Evolutionary conservation across 2,797 vertebrate species (phyloP).

Genomic region (Myotis pilosus): DNA sequence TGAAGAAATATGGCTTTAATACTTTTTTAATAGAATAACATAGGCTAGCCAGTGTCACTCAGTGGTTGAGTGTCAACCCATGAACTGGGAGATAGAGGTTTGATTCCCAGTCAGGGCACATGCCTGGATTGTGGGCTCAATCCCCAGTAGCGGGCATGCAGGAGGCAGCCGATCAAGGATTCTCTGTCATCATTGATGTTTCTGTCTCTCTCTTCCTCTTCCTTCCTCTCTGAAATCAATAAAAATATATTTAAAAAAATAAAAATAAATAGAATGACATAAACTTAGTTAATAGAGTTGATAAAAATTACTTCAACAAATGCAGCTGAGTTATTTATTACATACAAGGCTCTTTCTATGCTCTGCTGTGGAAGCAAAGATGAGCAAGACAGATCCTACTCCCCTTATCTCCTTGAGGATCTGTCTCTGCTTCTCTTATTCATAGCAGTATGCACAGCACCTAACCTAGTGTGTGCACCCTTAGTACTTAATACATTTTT

Average conservation of each 20-base stretch:
- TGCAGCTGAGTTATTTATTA: background rate
- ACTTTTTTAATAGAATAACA: background rate
- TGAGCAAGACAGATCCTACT: background rate
- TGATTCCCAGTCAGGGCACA: no score
- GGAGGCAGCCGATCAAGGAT: no score
- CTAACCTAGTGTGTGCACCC: background rate
- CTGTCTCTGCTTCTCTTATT: background rate
- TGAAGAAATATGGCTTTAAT: background rate
- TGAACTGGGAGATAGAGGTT: no score
- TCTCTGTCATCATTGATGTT: no score
- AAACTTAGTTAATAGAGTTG: background rate
- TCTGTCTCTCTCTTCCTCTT: no score
- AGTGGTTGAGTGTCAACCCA: no score
- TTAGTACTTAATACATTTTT: background rate
- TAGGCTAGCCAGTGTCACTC: background rate
- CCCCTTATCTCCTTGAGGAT: background rate
- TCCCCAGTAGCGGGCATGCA: no score
- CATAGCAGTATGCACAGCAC: background rate
- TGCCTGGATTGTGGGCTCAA: no score
- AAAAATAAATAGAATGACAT: background rate
- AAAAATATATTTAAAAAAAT: no score
- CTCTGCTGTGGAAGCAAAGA: background rate
- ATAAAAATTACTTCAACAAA: background rate
- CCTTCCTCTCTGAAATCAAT: no score
- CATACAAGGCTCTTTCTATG: background rate